These are phyloP conservation scores for Dasypus novemcinctus DNA, from an alignment of 2,113 vertebrate genomes.

Conservation along the genomic window DNA sequence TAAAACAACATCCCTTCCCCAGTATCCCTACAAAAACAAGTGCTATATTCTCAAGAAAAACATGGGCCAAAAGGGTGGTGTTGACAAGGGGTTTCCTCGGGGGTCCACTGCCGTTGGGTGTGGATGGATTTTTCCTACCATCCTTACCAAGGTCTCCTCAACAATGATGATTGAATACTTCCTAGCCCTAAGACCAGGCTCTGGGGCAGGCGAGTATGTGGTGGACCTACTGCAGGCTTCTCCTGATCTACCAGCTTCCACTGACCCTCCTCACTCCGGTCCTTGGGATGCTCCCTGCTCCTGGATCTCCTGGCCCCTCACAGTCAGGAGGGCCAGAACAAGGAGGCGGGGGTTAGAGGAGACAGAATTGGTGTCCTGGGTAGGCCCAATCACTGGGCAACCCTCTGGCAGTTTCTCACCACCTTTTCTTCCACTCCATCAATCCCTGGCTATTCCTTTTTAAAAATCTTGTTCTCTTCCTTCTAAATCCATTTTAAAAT, in stretches of 20 bases:
- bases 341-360: neutral
- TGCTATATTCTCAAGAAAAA: constrained; percentile 57
- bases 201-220: neutral
- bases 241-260: constrained; percentile 30
- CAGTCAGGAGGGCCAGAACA: too few species aligned
- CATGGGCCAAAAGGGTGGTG: neutral
- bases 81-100: neutral
- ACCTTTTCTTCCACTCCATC: neutral
- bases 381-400: neutral
- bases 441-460: neutral
- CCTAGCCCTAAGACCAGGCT: constrained; percentile 43
- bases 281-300: neutral
- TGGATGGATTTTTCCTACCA: constrained; percentile 5
- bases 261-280: neutral
- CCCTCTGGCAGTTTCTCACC: neutral
- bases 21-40: constrained; percentile 45
- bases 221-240: neutral
- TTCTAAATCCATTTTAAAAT: neutral
- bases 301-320: constrained; percentile 39
- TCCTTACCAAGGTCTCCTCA: neutral
- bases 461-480: neutral
- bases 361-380: neutral
- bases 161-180: constrained; percentile 37
- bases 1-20: neutral
- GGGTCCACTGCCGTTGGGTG: neutral